These are phyloP conservation scores for Leptogaster cylindrica DNA, from an alignment of 2,888 invertebrate species.

Conservation along the genomic window DNA sequence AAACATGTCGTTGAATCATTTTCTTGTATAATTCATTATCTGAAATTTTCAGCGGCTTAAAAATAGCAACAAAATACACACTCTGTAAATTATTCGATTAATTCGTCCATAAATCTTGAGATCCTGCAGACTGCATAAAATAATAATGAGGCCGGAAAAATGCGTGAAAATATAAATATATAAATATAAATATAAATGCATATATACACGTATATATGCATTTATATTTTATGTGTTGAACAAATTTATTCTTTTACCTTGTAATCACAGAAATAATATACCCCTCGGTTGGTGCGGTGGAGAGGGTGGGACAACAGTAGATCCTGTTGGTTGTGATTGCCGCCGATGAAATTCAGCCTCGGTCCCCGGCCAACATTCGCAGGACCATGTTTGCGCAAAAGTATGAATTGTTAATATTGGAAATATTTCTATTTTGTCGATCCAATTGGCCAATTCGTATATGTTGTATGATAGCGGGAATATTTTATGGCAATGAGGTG, in stretches of 20 bases:
- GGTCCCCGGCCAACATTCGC: neutral
- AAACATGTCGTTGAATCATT: no score
- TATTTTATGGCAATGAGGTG: neutral
- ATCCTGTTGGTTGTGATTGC: neutral
- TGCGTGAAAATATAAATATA: neutral
- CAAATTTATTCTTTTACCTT: neutral
- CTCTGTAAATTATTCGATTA: neutral
- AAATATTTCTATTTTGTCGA: neutral
- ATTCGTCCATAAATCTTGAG: neutral
- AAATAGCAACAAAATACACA: no score
- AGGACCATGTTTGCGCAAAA: neutral
- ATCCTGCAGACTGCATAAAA: neutral
- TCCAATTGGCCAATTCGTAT: neutral
- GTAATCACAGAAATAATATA: neutral
- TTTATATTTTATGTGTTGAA: no score
- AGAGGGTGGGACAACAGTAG: neutral
- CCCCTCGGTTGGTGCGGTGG: neutral
- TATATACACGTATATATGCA: neutral
- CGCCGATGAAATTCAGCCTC: neutral
- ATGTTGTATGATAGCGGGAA: neutral
- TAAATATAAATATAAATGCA: neutral
- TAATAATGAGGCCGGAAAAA: neutral
- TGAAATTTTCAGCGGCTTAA: neutral
- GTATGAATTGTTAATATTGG: slow-evolving; percentile 4
- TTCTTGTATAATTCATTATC: no score